phyloP scores from a whole-genome alignment of 2,797 vertebrate species.

The Denticeps clupeoides region DNA sequence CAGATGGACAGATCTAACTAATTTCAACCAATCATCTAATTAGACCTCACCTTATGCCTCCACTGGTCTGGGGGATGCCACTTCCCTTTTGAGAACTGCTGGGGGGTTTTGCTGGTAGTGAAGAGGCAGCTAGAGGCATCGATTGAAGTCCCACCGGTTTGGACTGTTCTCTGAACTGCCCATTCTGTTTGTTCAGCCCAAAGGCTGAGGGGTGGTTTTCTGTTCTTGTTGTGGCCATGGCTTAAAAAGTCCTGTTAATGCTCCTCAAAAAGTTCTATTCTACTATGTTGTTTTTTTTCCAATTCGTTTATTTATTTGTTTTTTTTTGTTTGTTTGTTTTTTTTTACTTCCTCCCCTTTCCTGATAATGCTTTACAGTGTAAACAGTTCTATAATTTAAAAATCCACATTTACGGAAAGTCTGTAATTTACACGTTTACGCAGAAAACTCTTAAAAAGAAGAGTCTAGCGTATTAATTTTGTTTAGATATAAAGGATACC shows the following conservation, averaged over 20 bases:
- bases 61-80: constrained; percentile 47
- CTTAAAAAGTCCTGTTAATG: constrained; percentile 14
- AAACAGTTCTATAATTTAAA: constrained; percentile 36
- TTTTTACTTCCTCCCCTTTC: constrained; percentile 12
- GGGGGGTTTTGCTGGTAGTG: constrained; percentile 29
- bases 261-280: no score
- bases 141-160: constrained; percentile 34
- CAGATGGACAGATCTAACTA: constrained; percentile 11
- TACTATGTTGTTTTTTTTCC: constrained; percentile 13
- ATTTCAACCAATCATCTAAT: neutral
- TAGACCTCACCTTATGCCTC: constrained; percentile 52
- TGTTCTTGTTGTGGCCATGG: constrained; percentile 57
- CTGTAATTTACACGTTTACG: constrained; percentile 21
- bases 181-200: constrained; percentile 53
- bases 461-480: constrained; percentile 41
- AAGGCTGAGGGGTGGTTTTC: constrained; percentile 51
- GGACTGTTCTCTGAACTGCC: constrained; percentile 43
- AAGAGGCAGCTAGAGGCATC: constrained; percentile 24
- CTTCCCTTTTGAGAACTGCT: constrained; percentile 36
- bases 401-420: constrained; percentile 13
- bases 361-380: constrained; percentile 25
- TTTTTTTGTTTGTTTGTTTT: neutral
- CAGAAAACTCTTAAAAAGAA: constrained; percentile 56
- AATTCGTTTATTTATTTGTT: constrained; percentile 7
- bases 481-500: constrained; percentile 35